Evolutionary conservation across 1,140 invertebrate species (phyloP), one percentile per base, ranked within the genome.

Genomic region (Spodoptera frugiperda): DNA sequence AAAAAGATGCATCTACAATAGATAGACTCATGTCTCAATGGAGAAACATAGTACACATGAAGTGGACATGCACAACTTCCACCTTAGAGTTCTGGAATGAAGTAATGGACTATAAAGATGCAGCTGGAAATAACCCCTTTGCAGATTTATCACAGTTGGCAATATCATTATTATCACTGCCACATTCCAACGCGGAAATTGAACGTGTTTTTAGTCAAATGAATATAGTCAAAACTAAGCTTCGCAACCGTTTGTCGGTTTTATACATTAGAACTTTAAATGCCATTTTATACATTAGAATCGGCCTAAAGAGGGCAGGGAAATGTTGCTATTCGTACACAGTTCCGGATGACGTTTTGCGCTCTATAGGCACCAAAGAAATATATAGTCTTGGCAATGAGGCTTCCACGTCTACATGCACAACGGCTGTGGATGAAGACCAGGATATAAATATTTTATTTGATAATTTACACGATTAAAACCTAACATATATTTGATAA

Each of bases 151-250:
- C 61, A 12, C 9, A 55, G 17, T 77, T 82, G 17, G 77, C 63
- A 63, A 77, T 71, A 78, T 61, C 53, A 53, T 44, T 81, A 54
- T 72, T 82, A 59, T 71, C 77, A 44, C 44, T 82, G 19, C 80
- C 80, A 14, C 80, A 83, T 78, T 81, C 79, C 25, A 83, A 83
- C 61, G 79, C 79, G 14, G 79, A 83, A 67, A 73, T 83, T n/a
- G n/a, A n/a, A n/a, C n/a, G n/a, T n/a, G n/a, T n/a, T n/a, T n/a
- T n/a, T n/a, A n/a, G n/a, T n/a, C n/a, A n/a, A n/a, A n/a, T n/a
- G n/a, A n/a, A n/a, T n/a, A n/a, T n/a, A n/a, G n/a, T n/a, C n/a
- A n/a, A n/a, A n/a, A n/a, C n/a, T n/a, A n/a, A n/a, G n/a, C n/a
- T n/a, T n/a, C n/a, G n/a, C n/a, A n/a, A n/a, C n/a, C n/a, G n/a